Percentiles rank a stretch among this genome's conserved stretches.
Evolutionary conservation across 1,140 invertebrate genomes (phyloP).

Genomic region (Drosophila sechellia): DNA sequence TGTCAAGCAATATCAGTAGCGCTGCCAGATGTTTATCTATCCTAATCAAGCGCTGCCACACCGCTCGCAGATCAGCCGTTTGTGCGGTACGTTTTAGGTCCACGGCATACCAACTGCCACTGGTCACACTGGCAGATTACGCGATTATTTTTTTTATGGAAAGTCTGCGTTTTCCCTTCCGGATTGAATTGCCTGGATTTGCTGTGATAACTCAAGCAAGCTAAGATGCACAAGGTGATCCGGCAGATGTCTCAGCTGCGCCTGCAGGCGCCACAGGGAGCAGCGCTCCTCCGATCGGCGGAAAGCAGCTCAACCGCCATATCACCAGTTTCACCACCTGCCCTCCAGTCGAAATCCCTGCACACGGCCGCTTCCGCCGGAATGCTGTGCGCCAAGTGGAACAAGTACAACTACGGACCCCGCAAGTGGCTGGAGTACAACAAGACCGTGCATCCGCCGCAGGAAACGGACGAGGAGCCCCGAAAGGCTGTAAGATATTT

Average conservation of each 20-base stretch:
- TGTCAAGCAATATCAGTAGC: no score
- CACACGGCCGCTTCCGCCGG: constrained; percentile 60
- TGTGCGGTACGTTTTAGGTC: neutral
- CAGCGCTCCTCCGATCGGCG: constrained; percentile 10
- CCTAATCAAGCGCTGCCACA: neutral
- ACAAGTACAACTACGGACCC: constrained; percentile 82
- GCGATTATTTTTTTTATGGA: constrained; percentile 35
- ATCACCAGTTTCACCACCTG: constrained; percentile 18
- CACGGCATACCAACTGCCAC: no score
- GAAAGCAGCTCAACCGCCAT: neutral
- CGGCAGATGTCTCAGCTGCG: constrained; percentile 56
- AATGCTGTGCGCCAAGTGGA: constrained; percentile 63
- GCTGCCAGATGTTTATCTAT: neutral
- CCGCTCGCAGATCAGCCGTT: neutral
- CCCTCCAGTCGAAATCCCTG: constrained; percentile 35
- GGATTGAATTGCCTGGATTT: constrained; percentile 17
- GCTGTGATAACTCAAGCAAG: constrained; percentile 26
- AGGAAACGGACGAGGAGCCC: constrained; percentile 89
- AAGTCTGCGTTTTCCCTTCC: constrained; percentile 25
- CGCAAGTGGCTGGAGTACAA: constrained; percentile 88
- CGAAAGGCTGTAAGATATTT: constrained; percentile 91
- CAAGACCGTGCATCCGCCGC: constrained; percentile 91
- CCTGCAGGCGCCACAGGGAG: constrained; percentile 42
- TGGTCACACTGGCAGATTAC: constrained; percentile 59
- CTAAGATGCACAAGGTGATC: constrained; percentile 60